Percentiles rank a stretch among this genome's conserved stretches.
phyloP scores from a whole-genome alignment of 1,140 invertebrate genomes.

The Nasonia longicornis region DNA sequence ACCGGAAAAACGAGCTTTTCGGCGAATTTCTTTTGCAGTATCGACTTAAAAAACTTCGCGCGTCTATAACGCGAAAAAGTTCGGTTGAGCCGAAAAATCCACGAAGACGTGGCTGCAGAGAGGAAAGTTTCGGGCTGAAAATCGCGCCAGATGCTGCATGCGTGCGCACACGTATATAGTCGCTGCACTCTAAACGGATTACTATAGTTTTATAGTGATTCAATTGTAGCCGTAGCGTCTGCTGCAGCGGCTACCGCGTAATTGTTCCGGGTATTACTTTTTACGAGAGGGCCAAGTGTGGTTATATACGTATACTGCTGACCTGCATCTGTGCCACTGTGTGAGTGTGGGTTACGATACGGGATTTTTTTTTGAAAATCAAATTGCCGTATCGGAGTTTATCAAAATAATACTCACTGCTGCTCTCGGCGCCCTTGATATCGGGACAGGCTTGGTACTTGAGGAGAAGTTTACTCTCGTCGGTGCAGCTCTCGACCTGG shows the following conservation, averaged over 20 bases:
- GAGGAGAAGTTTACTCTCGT: constrained; percentile 73
- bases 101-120: too few species aligned
- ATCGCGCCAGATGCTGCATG: background rate
- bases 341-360: too few species aligned
- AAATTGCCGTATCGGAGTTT: background rate
- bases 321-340: background rate
- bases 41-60: too few species aligned
- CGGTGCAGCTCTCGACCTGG: constrained; percentile 75
- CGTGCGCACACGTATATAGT: background rate
- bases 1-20: too few species aligned
- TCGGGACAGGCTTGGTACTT: constrained; percentile 78
- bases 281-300: constrained; percentile 11
- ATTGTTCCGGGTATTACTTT: constrained; percentile 23
- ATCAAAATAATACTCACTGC: constrained; percentile 59
- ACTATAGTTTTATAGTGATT: constrained; percentile 35
- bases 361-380: background rate
- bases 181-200: constrained; percentile 13
- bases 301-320: background rate
- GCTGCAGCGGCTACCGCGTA: background rate
- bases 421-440: constrained; percentile 70
- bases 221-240: constrained; percentile 7
- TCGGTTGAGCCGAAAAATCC: too few species aligned
- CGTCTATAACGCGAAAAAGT: too few species aligned
- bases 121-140: background rate
- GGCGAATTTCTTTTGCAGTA: too few species aligned